Percentiles rank a stretch among this genome's conserved stretches.
phyloP scores from a whole-genome alignment of 2,888 invertebrate genomes.

The Catocala sponsa region DNA sequence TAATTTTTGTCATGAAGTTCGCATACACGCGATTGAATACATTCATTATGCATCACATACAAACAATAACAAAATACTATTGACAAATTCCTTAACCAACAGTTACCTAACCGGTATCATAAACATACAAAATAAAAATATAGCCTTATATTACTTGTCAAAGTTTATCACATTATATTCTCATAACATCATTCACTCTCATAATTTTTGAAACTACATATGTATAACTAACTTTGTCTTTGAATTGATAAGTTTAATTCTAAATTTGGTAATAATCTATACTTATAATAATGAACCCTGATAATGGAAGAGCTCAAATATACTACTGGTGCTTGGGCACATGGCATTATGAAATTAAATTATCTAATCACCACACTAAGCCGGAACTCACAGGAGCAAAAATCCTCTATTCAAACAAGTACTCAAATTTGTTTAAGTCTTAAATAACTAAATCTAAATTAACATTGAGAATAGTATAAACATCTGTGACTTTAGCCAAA shows the following conservation, averaged over 20 bases:
- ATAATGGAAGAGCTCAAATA: conserved; percentile 46
- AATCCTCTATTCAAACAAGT: conserved; percentile 27
- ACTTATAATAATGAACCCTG: conserved; percentile 49
- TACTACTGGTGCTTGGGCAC: conserved; percentile 57
- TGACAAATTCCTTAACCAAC: conserved; percentile 33
- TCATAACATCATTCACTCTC: conserved; percentile 27
- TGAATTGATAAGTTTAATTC: conserved; percentile 26
- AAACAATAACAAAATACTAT: conserved; percentile 18
- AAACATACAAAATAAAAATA: conserved; percentile 19
- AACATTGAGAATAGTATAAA: conserved; percentile 37
- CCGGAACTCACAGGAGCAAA: conserved; percentile 28
- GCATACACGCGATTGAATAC: conserved; percentile 38
- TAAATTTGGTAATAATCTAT: conserved; percentile 49
- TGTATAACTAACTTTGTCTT: conserved; percentile 29
- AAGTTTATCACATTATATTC: conserved; percentile 44
- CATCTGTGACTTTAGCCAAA: conserved; percentile 31
- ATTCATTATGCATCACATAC: conserved; percentile 29
- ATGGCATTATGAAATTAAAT: conserved; percentile 49
- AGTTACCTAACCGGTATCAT: conserved; percentile 27
- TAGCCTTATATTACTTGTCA: conserved; percentile 41
- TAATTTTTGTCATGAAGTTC: conserved; percentile 73
- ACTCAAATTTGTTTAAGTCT: conserved; percentile 41
- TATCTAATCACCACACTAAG: conserved; percentile 32
- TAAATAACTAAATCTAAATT: conserved; percentile 36
- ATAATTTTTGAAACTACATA: conserved; percentile 30